Conservation (phyloP, 2,797 vertebrate species). For the Syncerus caffer region DNA sequence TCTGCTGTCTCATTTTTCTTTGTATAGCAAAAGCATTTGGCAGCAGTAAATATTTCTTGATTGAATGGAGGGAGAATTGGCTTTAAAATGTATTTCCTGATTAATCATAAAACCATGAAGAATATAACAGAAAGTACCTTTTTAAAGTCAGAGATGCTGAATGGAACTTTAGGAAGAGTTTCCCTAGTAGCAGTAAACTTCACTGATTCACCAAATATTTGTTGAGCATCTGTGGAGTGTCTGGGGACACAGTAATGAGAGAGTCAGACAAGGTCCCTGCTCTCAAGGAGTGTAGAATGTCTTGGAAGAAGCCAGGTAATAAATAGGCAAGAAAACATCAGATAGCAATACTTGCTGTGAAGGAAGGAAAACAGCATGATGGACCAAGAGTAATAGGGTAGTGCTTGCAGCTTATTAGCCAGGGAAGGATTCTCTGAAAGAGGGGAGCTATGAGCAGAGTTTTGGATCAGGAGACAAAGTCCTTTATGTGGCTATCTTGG, state of each 20-base stretch:
- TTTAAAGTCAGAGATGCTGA: neutral
- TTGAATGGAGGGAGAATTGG: slow-evolving; percentile 40
- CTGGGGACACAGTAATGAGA: neutral
- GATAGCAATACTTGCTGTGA: neutral
- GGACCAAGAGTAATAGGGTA: neutral
- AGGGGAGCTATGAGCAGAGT: neutral
- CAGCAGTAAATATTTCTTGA: slow-evolving; percentile 60
- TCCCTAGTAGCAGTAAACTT: neutral
- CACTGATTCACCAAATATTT: neutral
- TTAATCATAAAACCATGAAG: slow-evolving; percentile 39
- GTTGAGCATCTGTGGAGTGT: neutral
- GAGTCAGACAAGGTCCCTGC: neutral
- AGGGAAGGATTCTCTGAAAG: neutral
- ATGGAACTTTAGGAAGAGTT: neutral
- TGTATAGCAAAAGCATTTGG: slow-evolving; percentile 49
- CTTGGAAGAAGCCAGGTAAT: neutral
- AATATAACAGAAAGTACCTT: neutral
- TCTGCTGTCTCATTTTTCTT: slow-evolving; percentile 53
- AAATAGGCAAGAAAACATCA: neutral
- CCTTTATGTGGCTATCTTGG: neutral
- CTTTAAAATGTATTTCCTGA: slow-evolving; percentile 20
- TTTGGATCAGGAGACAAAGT: neutral
- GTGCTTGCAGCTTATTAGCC: neutral
- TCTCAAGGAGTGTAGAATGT: neutral
- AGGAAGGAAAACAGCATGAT: neutral